These are phyloP conservation scores for Microtus richardsoni DNA, from an alignment of 2,113 vertebrate genomes.

Conservation along the genomic window DNA sequence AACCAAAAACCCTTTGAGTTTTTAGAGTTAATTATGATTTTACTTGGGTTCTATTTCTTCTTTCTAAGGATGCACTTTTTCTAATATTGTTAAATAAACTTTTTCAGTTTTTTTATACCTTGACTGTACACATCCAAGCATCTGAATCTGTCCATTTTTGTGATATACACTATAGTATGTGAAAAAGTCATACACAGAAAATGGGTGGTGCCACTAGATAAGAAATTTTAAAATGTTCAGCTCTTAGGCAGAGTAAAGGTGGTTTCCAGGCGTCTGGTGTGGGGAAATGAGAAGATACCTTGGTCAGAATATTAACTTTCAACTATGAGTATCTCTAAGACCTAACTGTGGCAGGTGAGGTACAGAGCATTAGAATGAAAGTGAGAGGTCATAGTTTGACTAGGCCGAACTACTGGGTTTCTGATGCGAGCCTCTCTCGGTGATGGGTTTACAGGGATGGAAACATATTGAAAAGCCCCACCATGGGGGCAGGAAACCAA, in stretches of 20 bases:
- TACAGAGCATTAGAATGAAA: not conserved
- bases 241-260: not conserved
- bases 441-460: not conserved
- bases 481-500: not conserved
- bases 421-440: not conserved
- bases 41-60: not conserved
- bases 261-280: not conserved
- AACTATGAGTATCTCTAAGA: not conserved
- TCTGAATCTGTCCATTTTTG: not conserved
- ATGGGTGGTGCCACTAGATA: not conserved
- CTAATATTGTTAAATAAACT: not conserved
- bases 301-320: not conserved
- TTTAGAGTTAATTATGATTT: not conserved
- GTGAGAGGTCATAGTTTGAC: not conserved
- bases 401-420: not conserved
- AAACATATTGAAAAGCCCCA: not conserved
- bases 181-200: not conserved
- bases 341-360: not conserved
- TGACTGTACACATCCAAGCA: not conserved
- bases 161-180: not conserved
- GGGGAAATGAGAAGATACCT: not conserved
- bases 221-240: not conserved
- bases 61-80: not conserved
- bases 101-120: not conserved
- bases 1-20: too few relatives aligned